Evolutionary conservation across 2,888 invertebrate genomes (phyloP).

Genomic region (Corbicula japonica): DNA sequence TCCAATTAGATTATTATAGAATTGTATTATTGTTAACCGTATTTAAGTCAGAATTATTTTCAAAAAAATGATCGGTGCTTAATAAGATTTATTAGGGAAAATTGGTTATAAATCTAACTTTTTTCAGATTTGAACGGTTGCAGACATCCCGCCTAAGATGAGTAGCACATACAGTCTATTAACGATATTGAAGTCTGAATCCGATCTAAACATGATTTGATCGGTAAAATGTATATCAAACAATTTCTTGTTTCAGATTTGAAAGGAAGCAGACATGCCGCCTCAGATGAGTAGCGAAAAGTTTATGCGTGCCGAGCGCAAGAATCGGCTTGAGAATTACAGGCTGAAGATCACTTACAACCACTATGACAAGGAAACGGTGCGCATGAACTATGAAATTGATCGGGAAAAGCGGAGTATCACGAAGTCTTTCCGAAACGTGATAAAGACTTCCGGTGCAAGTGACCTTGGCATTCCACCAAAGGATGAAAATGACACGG

Average conservation of each 20-base stretch:
- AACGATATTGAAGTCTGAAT: too few relatives aligned
- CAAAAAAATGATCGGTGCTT: too few relatives aligned
- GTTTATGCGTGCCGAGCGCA: conserved; percentile 73
- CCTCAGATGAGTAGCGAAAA: conserved; percentile 66
- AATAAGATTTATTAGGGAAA: too few relatives aligned
- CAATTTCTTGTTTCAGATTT: conserved; percentile 33
- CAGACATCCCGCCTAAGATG: too few relatives aligned
- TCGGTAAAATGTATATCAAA: neutral
- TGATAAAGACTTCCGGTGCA: conserved; percentile 73
- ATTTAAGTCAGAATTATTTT: too few relatives aligned
- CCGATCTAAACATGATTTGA: neutral
- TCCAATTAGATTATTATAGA: too few relatives aligned
- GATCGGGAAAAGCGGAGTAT: conserved; percentile 71
- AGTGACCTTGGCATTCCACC: conserved; percentile 72
- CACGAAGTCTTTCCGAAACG: conserved; percentile 63
- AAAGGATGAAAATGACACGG: conserved; percentile 66
- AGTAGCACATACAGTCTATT: too few relatives aligned
- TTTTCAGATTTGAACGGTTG: too few relatives aligned
- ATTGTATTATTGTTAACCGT: too few relatives aligned
- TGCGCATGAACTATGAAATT: conserved; percentile 63
- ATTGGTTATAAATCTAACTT: too few relatives aligned
- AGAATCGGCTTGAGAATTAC: conserved; percentile 72
- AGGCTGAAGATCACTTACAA: conserved; percentile 64
- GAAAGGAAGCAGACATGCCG: conserved; percentile 43
- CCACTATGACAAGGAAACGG: conserved; percentile 68